These are phyloP conservation scores for Antheraea yamamai DNA, from an alignment of 2,888 invertebrate species.

Conservation along the genomic window DNA sequence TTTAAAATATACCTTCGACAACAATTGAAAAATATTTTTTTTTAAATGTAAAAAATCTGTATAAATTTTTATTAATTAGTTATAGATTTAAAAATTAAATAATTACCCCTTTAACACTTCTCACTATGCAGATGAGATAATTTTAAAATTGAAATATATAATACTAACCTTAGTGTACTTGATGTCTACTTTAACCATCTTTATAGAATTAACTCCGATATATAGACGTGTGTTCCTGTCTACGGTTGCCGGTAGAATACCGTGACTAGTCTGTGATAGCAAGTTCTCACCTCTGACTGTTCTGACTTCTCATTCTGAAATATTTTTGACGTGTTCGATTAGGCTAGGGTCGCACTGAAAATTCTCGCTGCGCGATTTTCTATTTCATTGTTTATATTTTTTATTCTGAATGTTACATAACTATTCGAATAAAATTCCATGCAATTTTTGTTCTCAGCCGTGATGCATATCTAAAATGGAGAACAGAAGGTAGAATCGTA, in stretches of 20 bases:
- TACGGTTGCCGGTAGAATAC: constrained; percentile 34
- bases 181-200: constrained; percentile 76
- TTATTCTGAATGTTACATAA: too few relatives aligned
- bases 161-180: constrained; percentile 75
- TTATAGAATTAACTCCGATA: constrained; percentile 29
- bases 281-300: not conserved
- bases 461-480: too few relatives aligned
- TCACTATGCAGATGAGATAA: not conserved
- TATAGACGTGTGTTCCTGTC: constrained; percentile 40
- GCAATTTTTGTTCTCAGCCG: too few relatives aligned
- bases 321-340: not conserved
- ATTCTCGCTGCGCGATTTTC: too few relatives aligned
- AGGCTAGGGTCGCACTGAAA: not conserved
- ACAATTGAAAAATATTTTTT: not conserved
- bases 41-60: not conserved
- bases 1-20: not conserved
- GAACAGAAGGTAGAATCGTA: too few relatives aligned
- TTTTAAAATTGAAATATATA: not conserved
- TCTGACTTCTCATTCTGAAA: not conserved
- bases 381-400: too few relatives aligned
- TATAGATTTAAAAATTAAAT: not conserved
- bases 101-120: not conserved
- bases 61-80: not conserved
- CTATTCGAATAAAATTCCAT: too few relatives aligned
- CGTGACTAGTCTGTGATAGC: too few relatives aligned